Conservation (phyloP, 1,140 invertebrate genomes). For the Propsilocerus akamusi region DNA sequence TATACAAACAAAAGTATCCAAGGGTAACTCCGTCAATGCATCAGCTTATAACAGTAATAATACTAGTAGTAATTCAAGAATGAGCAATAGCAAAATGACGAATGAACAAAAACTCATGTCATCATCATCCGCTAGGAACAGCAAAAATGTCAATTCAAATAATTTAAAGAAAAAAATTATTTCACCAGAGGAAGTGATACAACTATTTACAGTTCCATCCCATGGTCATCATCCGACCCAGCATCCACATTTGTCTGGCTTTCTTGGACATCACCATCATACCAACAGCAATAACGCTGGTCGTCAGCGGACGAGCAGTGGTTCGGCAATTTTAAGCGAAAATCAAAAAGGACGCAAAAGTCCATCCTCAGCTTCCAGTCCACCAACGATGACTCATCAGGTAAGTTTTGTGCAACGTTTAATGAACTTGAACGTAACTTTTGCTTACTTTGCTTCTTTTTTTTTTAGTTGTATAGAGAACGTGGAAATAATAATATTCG, state of each 20-base stretch:
- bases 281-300: background rate
- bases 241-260: background rate
- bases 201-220: background rate
- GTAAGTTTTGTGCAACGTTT: constrained; percentile 17
- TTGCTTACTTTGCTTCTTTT: background rate
- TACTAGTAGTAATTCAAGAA: too few species aligned
- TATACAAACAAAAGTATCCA: background rate
- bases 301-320: background rate
- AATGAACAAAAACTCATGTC: background rate
- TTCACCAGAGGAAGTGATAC: background rate
- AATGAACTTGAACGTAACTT: too few species aligned
- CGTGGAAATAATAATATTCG: background rate
- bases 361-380: constrained; percentile 39
- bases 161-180: background rate
- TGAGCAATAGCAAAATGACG: background rate
- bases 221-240: background rate
- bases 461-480: background rate
- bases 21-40: background rate
- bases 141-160: background rate
- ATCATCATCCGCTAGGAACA: background rate
- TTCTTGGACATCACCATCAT: background rate
- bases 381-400: constrained; percentile 47
- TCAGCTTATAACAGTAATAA: background rate
- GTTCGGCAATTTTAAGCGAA: background rate
- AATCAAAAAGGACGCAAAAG: background rate